These are phyloP conservation scores for Pristiophorus japonicus DNA, from an alignment of 2,113 vertebrate species.

Conservation along the genomic window DNA sequence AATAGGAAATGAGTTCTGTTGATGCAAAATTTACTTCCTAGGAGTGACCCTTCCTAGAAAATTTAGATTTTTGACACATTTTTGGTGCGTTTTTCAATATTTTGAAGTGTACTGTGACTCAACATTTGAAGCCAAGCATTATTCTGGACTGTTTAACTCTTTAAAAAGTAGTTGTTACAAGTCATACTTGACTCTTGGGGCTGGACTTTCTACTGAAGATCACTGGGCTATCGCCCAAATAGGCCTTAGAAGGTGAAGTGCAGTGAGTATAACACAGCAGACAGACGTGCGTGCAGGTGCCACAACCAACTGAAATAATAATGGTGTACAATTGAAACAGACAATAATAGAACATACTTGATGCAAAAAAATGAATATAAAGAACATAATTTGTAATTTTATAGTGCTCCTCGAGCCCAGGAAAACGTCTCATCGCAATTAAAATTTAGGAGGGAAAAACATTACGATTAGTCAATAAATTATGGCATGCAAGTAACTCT, in stretches of 20 bases:
- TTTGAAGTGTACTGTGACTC: neutral
- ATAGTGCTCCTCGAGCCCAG: neutral
- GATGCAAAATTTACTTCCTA: neutral
- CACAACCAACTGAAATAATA: neutral
- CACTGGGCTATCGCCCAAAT: no score
- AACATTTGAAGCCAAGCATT: neutral
- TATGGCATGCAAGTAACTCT: neutral
- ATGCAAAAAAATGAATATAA: no score
- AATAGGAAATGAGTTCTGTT: neutral
- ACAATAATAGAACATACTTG: no score
- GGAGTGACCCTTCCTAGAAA: neutral
- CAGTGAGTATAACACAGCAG: neutral
- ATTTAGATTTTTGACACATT: neutral
- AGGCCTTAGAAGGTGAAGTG: neutral
- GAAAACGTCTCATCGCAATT: neutral
- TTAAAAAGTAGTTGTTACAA: neutral
- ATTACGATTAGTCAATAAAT: neutral
- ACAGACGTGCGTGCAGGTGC: neutral
- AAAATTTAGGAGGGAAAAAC: neutral
- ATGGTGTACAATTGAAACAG: neutral
- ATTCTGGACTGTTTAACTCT: neutral
- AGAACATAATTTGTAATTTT: neutral
- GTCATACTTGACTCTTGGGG: neutral
- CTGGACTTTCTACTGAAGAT: no score
- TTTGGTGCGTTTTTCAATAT: neutral